Conservation (phyloP, 2,888 invertebrate species). For the Pharmacophagus antenor region DNA sequence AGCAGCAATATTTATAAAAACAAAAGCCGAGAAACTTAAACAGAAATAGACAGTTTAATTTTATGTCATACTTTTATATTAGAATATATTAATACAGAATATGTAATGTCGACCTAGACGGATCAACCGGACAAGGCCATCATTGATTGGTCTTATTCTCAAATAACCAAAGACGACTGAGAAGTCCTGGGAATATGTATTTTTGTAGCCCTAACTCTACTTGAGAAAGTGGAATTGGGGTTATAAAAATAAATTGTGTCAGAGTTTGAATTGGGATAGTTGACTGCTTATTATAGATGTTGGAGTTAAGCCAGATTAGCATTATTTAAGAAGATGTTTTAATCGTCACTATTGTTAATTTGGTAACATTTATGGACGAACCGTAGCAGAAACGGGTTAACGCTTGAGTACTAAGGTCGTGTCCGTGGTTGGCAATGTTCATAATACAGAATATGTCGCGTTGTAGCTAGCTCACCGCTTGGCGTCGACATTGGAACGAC, state of each 20-base stretch:
- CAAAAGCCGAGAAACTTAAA: no score
- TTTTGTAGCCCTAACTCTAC: no score
- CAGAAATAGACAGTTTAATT: no score
- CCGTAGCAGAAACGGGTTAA: neutral
- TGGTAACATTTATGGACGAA: neutral
- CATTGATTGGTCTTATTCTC: no score
- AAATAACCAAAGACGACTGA: no score
- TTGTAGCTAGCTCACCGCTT: slow-evolving; percentile 50
- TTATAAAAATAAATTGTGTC: neutral
- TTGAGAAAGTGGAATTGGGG: neutral
- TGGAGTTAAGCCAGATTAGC: neutral
- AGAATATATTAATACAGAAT: no score
- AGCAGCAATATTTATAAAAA: no score
- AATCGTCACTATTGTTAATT: neutral
- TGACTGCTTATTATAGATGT: neutral
- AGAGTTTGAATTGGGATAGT: neutral
- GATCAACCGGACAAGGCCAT: no score
- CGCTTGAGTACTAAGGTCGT: slow-evolving; percentile 3
- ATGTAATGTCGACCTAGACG: no score
- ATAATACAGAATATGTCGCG: slow-evolving; percentile 1
- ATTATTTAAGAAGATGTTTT: neutral
- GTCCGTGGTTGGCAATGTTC: slow-evolving; percentile 15
- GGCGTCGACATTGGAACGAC: slow-evolving; percentile 73
- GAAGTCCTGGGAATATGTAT: no score
- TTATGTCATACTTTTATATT: no score